These are phyloP conservation scores for Aphidius ervi DNA, from an alignment of 1,140 invertebrate species.

Conservation along the genomic window DNA sequence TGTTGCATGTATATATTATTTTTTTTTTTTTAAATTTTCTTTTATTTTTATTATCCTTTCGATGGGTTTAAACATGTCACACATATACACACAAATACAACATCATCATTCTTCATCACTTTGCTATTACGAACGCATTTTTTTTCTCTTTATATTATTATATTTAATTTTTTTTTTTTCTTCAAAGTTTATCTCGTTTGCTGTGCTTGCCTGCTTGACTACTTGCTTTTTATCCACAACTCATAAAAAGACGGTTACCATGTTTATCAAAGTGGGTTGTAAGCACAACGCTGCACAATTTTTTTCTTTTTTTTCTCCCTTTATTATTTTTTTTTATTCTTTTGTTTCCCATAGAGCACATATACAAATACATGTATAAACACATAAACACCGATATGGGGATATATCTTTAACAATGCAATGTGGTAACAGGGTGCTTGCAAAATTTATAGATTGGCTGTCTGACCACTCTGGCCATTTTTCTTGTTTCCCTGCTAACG, in stretches of 20 bases:
- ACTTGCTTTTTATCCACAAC: neutral
- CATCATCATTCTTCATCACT: conserved; percentile 6
- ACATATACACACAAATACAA: too few relatives aligned
- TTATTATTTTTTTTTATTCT: neutral
- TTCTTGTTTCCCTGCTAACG: conserved; percentile 9
- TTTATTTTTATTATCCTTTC: conserved; percentile 1
- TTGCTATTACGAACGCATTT: neutral
- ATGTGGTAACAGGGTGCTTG: too few relatives aligned
- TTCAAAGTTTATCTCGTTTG: neutral
- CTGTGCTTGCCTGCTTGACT: too few relatives aligned
- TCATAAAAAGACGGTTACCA: too few relatives aligned
- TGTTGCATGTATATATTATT: neutral
- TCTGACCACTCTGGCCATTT: conserved; percentile 1
- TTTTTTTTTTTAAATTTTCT: neutral
- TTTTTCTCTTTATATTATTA: neutral
- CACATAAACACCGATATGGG: too few relatives aligned
- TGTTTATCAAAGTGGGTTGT: too few relatives aligned
- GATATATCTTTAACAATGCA: too few relatives aligned
- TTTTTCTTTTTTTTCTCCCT: neutral
- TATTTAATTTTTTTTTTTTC: neutral
- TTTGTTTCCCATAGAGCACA: too few relatives aligned
- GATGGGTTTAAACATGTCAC: too few relatives aligned
- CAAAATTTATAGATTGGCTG: too few relatives aligned
- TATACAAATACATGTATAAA: too few relatives aligned
- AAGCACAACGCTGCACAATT: too few relatives aligned